Base-by-base conservation (phyloP, 2,888 invertebrate genomes). In the Ormyrus nitidulus region DNA sequence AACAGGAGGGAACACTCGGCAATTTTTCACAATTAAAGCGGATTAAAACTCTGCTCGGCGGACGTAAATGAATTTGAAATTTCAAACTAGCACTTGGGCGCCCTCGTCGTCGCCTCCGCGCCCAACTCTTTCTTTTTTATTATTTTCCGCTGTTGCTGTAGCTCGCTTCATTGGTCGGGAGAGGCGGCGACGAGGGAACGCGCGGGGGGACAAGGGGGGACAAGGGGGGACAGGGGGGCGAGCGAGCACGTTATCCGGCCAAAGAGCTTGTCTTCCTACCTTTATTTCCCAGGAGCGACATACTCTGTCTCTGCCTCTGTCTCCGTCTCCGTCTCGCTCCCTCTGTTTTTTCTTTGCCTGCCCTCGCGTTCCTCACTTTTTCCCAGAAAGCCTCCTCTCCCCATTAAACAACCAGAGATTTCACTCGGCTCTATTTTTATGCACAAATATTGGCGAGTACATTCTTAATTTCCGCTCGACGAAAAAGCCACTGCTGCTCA, bases 41-140 rank as follows among this genome's bases (percentile, higher is more conserved):
- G 79, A 79, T 81, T 81, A 81, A 79, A 81, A 81, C 56, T 81
- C 72, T 51, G 72, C 71, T 68, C 59, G 54, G 75, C 64, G 58
- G 81, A 82, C 85, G 85, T 85, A 87, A 87, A 87, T 86, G 86
- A 87, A 87, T 88, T 87, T 86, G 85, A 87, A 86, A 87, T 88
- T 88, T 86, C 85, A 85, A 86, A 86, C 86, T 86, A 85, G 84
- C 84, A 83, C 83, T 83, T 82, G 80, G 7, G 46, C 56, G 11
- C 54, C 71, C 62, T 53, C 34, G 66, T 66, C 79, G 59, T 78
- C 74, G 70, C 80, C 59, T 76, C 76, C 73, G 56, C 78, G 59
- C 56, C 71, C 64, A 77, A 69, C 79, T 80, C 81, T 81, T 71
- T 49, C 70, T 75, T 81, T 71, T 83, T 82, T 79, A 75, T 82